Evolutionary conservation across 2,888 invertebrate genomes (phyloP).

Genomic region (Limnephilus rhombicus): DNA sequence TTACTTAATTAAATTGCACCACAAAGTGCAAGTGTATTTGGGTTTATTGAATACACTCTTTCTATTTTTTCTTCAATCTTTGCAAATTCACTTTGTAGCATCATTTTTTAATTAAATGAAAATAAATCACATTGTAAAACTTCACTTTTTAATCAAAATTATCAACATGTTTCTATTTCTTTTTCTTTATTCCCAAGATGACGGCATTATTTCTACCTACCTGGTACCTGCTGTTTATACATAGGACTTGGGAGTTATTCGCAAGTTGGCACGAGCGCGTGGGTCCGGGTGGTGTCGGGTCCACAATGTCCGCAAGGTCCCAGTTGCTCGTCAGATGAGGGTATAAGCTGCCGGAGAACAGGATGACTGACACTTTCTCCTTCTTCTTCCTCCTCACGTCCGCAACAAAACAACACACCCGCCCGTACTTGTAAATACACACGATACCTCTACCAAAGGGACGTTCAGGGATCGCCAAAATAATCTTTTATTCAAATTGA

Average conservation of each 20-base stretch:
- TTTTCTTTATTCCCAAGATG: neutral
- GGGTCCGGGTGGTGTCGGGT: too few species aligned
- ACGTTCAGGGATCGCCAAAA: neutral
- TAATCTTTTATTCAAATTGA: neutral
- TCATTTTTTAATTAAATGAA: too few species aligned
- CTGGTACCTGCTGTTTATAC: neutral
- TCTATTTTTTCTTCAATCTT: too few species aligned
- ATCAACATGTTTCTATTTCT: neutral
- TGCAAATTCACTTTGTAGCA: too few species aligned
- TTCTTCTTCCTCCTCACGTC: neutral
- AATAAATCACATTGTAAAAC: too few species aligned
- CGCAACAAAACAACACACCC: neutral
- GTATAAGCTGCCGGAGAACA: neutral
- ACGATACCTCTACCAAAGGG: neutral
- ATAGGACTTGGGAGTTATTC: neutral
- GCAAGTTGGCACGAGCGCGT: neutral
- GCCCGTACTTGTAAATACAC: neutral
- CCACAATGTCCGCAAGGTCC: neutral
- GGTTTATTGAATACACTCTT: too few species aligned
- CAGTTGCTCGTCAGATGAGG: slow-evolving; percentile 1
- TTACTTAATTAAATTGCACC: too few species aligned
- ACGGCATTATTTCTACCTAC: neutral
- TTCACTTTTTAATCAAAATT: too few species aligned
- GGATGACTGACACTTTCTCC: slow-evolving; percentile 1
- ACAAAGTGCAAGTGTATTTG: too few species aligned